phyloP scores from a whole-genome alignment of 2,797 vertebrate genomes.

The Thunnus albacares region DNA sequence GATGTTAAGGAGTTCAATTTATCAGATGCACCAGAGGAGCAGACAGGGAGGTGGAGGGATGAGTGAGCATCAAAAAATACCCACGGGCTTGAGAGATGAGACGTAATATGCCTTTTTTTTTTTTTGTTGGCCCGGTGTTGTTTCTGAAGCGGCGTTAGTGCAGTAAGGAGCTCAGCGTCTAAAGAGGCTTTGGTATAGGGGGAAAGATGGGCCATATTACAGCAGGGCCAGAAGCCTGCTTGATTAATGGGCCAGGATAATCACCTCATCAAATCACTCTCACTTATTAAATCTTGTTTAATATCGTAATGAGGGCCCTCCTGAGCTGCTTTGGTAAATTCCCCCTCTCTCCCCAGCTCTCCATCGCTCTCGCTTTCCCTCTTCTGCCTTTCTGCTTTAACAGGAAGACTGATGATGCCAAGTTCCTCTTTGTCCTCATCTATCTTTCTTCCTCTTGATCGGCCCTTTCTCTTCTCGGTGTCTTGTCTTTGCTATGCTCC shows the following conservation, averaged over 20 bases:
- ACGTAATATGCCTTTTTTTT: constrained; percentile 72
- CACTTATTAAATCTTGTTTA: constrained; percentile 99
- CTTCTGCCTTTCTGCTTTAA: constrained; percentile 85
- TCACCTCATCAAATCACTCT: constrained; percentile 99
- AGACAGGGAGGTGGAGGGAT: constrained; percentile 72
- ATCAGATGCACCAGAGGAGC: constrained; percentile 78
- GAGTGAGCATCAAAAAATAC: constrained; percentile 72
- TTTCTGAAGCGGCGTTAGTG: constrained; percentile 89
- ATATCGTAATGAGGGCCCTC: constrained; percentile 99
- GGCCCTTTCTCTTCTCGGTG: constrained; percentile 35
- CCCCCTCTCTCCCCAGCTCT: constrained; percentile 78
- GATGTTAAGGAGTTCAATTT: constrained; percentile 84
- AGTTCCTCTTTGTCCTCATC: constrained; percentile 49
- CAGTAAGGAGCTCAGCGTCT: constrained; percentile 94
- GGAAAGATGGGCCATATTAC: constrained; percentile 95
- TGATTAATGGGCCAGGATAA: constrained; percentile 98
- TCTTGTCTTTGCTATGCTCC: constrained; percentile 25
- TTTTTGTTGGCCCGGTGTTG: constrained; percentile 62
- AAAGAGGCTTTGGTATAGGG: constrained; percentile 94
- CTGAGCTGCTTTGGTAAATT: constrained; percentile 95
- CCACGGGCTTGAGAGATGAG: constrained; percentile 77
- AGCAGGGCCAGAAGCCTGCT: constrained; percentile 92
- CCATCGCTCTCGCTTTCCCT: constrained; percentile 82
- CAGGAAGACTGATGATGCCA: constrained; percentile 68
- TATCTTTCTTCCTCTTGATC: constrained; percentile 33